Percentiles rank a stretch among this genome's conserved stretches.
phyloP scores from a whole-genome alignment of 2,113 vertebrate species.

The Colistium nudipinnis region DNA sequence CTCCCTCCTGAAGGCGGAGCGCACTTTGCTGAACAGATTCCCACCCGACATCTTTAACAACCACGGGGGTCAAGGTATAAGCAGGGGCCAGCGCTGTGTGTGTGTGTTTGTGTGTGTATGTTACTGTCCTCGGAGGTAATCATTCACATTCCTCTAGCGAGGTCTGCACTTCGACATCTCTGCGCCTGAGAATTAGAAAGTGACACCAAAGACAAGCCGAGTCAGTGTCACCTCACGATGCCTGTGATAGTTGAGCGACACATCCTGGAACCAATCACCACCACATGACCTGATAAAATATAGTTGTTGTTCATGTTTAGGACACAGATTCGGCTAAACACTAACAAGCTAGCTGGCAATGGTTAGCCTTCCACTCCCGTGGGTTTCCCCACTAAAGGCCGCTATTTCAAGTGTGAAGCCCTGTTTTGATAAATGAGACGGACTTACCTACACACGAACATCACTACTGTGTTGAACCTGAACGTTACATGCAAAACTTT shows the following conservation, averaged over 20 bases:
- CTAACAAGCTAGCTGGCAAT: slow-evolving; percentile 41
- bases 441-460: slow-evolving; percentile 19
- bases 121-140: slow-evolving; percentile 16
- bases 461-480: fast-evolving
- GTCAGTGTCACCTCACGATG: not conserved
- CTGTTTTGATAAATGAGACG: not conserved
- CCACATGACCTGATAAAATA: not conserved
- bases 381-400: not conserved
- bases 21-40: slow-evolving; percentile 83
- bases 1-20: slow-evolving; percentile 81
- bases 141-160: slow-evolving; percentile 38
- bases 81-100: not conserved
- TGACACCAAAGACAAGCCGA: not conserved
- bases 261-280: not conserved
- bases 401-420: fast-evolving
- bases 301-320: slow-evolving; percentile 25
- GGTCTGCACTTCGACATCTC: not conserved
- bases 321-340: slow-evolving; percentile 19
- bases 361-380: not conserved
- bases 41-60: slow-evolving; percentile 82
- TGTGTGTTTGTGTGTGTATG: not conserved
- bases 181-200: slow-evolving; percentile 16
- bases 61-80: no score
- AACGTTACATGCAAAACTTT: not conserved
- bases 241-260: not conserved